Evolutionary conservation across 2,113 vertebrate species (phyloP).

Genomic region (Vulpes ferrilata): DNA sequence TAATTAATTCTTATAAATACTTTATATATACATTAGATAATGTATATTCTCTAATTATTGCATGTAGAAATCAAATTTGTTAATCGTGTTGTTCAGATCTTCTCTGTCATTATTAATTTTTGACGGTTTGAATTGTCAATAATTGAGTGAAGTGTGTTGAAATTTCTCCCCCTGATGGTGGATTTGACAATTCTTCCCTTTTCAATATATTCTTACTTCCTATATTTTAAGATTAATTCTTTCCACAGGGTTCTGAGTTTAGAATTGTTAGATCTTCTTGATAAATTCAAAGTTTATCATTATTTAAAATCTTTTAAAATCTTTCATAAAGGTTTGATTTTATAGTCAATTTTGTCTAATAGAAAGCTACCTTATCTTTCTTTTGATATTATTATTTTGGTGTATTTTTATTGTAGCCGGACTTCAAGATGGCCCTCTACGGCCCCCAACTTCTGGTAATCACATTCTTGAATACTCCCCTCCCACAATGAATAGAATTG

Average conservation of each 20-base stretch:
- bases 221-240: conserved; percentile 12
- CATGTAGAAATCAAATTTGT: background rate
- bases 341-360: background rate
- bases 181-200: background rate
- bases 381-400: background rate
- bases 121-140: background rate
- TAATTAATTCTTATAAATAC: background rate
- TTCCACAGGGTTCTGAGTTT: background rate
- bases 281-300: background rate
- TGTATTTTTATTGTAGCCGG: background rate
- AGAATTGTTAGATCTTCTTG: background rate
- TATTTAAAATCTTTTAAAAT: background rate
- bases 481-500: background rate
- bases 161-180: background rate
- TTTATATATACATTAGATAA: background rate
- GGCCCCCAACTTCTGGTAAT: background rate
- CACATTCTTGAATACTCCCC: background rate
- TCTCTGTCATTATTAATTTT: background rate
- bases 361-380: background rate
- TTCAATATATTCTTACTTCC: background rate
- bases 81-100: background rate
- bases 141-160: background rate
- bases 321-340: background rate
- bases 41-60: background rate
- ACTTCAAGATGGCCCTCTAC: background rate